A percentile compares a stretch with the other conserved stretches of the same genome.
Evolutionary conservation across 2,113 vertebrate genomes (phyloP).

Genomic region (Tursiops truncatus): DNA sequence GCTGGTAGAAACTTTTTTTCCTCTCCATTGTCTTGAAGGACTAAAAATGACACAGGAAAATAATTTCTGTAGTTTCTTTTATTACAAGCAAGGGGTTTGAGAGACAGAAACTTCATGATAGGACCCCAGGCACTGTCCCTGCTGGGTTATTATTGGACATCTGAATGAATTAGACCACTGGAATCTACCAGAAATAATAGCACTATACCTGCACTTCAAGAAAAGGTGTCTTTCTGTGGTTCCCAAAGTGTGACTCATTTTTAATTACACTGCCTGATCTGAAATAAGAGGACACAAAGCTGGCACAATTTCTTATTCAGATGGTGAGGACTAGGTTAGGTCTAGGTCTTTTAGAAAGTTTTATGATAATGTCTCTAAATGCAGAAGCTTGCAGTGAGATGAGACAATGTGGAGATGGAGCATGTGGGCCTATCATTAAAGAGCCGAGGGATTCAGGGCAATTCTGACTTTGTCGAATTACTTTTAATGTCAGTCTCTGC

Average conservation of each 20-base stretch:
- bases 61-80: neutral
- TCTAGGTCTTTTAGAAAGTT: constrained; percentile 45
- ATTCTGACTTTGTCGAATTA: neutral
- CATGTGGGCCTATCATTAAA: neutral
- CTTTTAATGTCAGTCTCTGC: neutral
- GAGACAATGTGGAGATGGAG: neutral
- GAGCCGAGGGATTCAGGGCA: neutral
- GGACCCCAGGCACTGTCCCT: constrained; percentile 14
- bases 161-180: constrained; percentile 51
- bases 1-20: neutral
- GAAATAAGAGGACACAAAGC: constrained; percentile 55
- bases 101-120: constrained; percentile 15
- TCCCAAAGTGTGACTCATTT: constrained; percentile 61
- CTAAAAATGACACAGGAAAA: constrained; percentile 7
- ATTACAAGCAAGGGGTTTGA: neutral
- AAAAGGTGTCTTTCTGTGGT: constrained; percentile 45
- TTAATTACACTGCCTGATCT: constrained; percentile 56
- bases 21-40: neutral
- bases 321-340: constrained; percentile 35
- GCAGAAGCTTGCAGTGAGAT: neutral
- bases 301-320: constrained; percentile 38
- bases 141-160: constrained; percentile 40
- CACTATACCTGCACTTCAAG: constrained; percentile 30
- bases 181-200: constrained; percentile 60
- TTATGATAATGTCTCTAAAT: neutral